Conservation (phyloP, 1,140 invertebrate species). For the Gryon sp. region DNA sequence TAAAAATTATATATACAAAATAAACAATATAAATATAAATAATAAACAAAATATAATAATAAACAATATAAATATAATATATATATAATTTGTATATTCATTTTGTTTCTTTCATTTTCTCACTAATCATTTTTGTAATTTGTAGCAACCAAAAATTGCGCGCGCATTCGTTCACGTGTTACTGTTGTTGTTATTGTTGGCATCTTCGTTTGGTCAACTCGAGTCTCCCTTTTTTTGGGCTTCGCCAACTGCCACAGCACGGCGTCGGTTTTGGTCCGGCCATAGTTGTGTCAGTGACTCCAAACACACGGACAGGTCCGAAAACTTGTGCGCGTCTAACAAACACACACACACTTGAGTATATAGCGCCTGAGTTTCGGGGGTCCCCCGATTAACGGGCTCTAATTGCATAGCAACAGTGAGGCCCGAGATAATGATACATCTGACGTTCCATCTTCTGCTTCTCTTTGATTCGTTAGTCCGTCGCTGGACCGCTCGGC, state of each 20-base stretch:
- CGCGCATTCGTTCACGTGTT: slow-evolving; percentile 69
- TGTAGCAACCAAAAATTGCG: too few relatives aligned
- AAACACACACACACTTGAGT: slow-evolving; percentile 16
- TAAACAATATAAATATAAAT: too few relatives aligned
- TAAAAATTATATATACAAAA: too few relatives aligned
- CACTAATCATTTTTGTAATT: too few relatives aligned
- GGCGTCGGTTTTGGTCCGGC: slow-evolving; percentile 9
- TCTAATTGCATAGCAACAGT: slow-evolving; percentile 79
- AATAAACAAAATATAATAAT: too few relatives aligned
- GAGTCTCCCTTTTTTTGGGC: slow-evolving; percentile 1
- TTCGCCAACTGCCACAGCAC: not conserved
- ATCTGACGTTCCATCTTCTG: slow-evolving; percentile 67
- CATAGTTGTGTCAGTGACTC: slow-evolving; percentile 49
- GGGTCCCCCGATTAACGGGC: slow-evolving; percentile 73
- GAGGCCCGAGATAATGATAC: slow-evolving; percentile 77
- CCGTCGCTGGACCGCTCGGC: slow-evolving; percentile 36
- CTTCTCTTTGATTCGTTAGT: slow-evolving; percentile 11
- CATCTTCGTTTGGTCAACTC: slow-evolving; percentile 65
- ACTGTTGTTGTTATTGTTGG: slow-evolving; percentile 73
- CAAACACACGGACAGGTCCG: slow-evolving; percentile 16
- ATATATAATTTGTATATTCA: too few relatives aligned
- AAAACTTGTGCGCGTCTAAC: slow-evolving; percentile 41
- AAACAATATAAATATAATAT: too few relatives aligned
- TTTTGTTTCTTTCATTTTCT: too few relatives aligned
- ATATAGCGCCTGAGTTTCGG: slow-evolving; percentile 53